Evolutionary conservation across 2,797 vertebrate genomes (phyloP).

Genomic region (Smutsia temminckii): DNA sequence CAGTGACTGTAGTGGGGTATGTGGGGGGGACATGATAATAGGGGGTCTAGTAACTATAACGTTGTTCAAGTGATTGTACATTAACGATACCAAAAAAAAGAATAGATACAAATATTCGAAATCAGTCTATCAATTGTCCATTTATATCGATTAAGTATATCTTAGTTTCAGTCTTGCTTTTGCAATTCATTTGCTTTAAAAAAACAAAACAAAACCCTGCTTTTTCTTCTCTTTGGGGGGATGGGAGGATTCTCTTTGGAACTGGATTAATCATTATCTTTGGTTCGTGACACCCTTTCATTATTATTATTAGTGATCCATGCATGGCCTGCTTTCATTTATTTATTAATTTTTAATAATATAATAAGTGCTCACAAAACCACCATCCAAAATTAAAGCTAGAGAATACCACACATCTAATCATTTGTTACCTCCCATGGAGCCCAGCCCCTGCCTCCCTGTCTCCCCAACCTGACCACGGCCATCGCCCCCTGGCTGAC

Average conservation of each 20-base stretch:
- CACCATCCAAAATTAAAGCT: neutral
- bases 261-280: neutral
- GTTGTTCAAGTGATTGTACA: too few relatives aligned
- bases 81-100: too few relatives aligned
- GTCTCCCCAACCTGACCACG: neutral
- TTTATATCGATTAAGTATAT: neutral
- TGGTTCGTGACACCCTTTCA: neutral
- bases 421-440: neutral
- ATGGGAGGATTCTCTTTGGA: neutral
- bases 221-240: neutral
- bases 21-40: too few relatives aligned
- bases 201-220: neutral
- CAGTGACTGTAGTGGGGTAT: too few relatives aligned
- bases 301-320: neutral
- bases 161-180: neutral
- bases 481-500: neutral
- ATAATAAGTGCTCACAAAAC: neutral
- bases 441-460: neutral
- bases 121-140: neutral
- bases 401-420: neutral
- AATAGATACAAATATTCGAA: neutral
- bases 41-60: too few relatives aligned
- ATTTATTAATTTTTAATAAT: conserved; percentile 32
- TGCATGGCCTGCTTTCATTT: neutral
- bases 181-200: neutral